Conservation (phyloP, 2,797 vertebrate species). For the Lycodopsis pacificus region DNA sequence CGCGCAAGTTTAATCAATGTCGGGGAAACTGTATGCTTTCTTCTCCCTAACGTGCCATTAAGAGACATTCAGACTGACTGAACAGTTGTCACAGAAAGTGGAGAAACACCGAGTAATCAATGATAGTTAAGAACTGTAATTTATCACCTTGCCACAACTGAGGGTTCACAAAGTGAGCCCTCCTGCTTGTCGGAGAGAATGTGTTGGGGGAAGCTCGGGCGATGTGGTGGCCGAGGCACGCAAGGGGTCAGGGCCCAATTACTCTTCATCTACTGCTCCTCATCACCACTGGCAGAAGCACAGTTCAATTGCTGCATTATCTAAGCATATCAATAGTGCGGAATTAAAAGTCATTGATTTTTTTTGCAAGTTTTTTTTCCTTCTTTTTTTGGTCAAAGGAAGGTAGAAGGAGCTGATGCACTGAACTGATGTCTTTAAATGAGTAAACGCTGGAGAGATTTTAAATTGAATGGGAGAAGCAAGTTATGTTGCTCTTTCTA, state of each 20-base stretch:
- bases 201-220: conserved; percentile 68
- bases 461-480: conserved; percentile 19
- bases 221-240: conserved; percentile 72
- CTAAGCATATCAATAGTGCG: conserved; percentile 84
- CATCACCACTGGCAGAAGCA: conserved; percentile 83
- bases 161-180: conserved; percentile 85
- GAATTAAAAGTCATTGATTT: conserved; percentile 88
- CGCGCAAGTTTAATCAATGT: conserved; percentile 87
- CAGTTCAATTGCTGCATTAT: conserved; percentile 85
- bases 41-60: conserved; percentile 94
- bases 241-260: conserved; percentile 85
- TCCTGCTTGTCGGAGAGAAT: conserved; percentile 62
- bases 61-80: conserved; percentile 93
- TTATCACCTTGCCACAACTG: conserved; percentile 97
- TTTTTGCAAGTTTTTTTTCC: conserved; percentile 63
- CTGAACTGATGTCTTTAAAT: conserved; percentile 53
- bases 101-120: conserved; percentile 96
- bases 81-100: conserved; percentile 93
- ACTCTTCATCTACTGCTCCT: conserved; percentile 86
- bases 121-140: conserved; percentile 98
- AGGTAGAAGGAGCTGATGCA: conserved; percentile 44
- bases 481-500: conserved; percentile 9
- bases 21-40: conserved; percentile 82
- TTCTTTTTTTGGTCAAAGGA: conserved; percentile 57
- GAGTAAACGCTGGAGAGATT: conserved; percentile 15